phyloP scores from a whole-genome alignment of 2,113 vertebrate species.

The Phalacrocorax carbo region DNA sequence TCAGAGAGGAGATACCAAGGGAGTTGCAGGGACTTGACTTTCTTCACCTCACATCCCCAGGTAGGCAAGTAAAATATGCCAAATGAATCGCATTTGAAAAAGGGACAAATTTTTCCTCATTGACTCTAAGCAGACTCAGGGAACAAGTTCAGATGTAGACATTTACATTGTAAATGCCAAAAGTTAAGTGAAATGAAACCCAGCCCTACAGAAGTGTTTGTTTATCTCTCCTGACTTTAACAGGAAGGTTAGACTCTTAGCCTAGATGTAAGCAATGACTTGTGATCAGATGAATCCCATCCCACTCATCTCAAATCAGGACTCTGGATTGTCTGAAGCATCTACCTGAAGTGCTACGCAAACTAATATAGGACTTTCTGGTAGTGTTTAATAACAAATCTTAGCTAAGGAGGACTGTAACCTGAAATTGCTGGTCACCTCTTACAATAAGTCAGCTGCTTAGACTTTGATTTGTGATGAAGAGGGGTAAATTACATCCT shows the following conservation, averaged over 20 bases:
- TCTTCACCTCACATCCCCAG: not conserved
- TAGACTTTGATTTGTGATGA: not conserved
- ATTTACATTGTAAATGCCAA: conserved; percentile 17
- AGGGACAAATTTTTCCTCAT: not conserved
- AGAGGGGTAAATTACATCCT: not conserved
- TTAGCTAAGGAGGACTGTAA: not conserved
- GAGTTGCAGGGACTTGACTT: not conserved
- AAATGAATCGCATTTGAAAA: not conserved
- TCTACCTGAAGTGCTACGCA: not conserved
- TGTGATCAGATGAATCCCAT: not conserved
- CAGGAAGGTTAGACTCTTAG: not conserved
- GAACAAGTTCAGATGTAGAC: conserved; percentile 1
- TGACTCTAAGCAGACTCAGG: not conserved
- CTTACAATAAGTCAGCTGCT: not conserved
- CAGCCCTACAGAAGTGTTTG: not conserved
- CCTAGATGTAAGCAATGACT: not conserved
- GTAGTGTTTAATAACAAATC: not conserved
- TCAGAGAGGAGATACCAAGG: not conserved
- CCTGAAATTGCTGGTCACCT: not conserved
- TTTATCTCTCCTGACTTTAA: not conserved
- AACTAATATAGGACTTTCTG: not conserved
- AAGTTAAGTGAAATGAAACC: not conserved
- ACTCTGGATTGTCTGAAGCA: not conserved
- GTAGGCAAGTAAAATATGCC: not conserved
- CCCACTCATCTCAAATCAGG: not conserved